Evolutionary conservation across 2,113 vertebrate genomes (phyloP).

Genomic region (Heterotis niloticus): DNA sequence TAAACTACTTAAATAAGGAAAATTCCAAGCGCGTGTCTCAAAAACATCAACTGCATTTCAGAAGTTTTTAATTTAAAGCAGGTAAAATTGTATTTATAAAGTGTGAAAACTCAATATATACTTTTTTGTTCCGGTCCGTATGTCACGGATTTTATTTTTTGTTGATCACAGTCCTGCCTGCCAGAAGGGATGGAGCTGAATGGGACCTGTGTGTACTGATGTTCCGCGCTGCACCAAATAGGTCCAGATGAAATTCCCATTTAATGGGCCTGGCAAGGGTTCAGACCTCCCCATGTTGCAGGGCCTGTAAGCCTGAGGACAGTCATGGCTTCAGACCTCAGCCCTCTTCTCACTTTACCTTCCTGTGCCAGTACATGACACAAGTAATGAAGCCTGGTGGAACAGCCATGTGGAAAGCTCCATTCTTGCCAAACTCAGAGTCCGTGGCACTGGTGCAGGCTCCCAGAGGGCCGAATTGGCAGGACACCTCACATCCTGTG

Average conservation of each 20-base stretch:
- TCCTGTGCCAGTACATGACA: constrained; percentile 13
- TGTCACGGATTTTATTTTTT: too few species aligned
- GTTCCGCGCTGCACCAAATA: too few species aligned
- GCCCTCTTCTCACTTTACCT: constrained; percentile 52
- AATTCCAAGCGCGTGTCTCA: too few species aligned
- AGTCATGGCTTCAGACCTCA: constrained; percentile 53
- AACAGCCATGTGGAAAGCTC: background rate
- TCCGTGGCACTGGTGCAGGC: background rate
- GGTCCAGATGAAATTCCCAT: background rate
- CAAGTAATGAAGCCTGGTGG: background rate
- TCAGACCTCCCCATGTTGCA: background rate
- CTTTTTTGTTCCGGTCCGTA: too few species aligned
- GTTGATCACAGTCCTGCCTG: too few species aligned
- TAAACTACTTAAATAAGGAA: too few species aligned
- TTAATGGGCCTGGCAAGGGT: background rate
- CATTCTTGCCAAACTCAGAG: too few species aligned
- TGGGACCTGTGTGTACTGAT: background rate
- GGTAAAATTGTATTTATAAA: too few species aligned
- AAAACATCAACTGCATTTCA: too few species aligned
- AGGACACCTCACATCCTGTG: background rate
- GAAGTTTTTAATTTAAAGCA: too few species aligned
- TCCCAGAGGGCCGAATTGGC: background rate
- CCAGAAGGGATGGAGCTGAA: too few species aligned
- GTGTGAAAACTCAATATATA: too few species aligned
- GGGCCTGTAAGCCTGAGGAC: background rate